phyloP scores from a whole-genome alignment of 1,140 invertebrate species.

The Rhopalosiphum padi region DNA sequence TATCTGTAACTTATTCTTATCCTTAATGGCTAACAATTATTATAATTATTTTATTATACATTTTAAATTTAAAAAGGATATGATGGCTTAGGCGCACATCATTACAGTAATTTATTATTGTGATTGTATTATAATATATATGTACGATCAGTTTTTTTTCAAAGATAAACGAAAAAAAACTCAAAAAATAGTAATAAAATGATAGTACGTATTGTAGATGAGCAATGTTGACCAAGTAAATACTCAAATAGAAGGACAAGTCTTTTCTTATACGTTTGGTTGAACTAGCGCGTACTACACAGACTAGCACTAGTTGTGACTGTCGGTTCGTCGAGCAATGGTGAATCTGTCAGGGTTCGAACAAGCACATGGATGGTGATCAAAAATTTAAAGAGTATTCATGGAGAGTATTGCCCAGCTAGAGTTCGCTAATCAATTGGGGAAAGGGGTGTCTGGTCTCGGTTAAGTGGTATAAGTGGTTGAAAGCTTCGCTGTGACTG shows the following conservation, averaged over 20 bases:
- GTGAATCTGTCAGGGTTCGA: neutral
- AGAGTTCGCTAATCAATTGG: neutral
- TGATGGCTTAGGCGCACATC: too few species aligned
- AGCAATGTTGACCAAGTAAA: neutral
- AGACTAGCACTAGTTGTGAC: neutral
- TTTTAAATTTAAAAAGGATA: too few species aligned
- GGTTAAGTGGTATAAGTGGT: neutral
- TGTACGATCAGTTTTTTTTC: neutral
- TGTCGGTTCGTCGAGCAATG: neutral
- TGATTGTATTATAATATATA: neutral
- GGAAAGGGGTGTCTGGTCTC: neutral
- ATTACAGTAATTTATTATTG: too few species aligned
- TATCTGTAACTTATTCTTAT: too few species aligned
- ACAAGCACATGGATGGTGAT: neutral
- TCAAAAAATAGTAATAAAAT: too few species aligned
- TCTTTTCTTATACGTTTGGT: too few species aligned
- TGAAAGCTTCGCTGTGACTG: slow-evolving; percentile 17
- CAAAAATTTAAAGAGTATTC: neutral
- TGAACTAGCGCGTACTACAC: neutral
- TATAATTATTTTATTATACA: too few species aligned
- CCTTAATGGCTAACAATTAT: neutral
- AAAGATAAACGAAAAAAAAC: neutral
- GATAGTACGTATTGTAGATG: neutral
- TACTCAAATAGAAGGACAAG: neutral
- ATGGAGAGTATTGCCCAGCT: neutral